Percentiles rank a stretch among this genome's conserved stretches.
phyloP scores from a whole-genome alignment of 2,888 invertebrate species.

The Lochmaea capreae region DNA sequence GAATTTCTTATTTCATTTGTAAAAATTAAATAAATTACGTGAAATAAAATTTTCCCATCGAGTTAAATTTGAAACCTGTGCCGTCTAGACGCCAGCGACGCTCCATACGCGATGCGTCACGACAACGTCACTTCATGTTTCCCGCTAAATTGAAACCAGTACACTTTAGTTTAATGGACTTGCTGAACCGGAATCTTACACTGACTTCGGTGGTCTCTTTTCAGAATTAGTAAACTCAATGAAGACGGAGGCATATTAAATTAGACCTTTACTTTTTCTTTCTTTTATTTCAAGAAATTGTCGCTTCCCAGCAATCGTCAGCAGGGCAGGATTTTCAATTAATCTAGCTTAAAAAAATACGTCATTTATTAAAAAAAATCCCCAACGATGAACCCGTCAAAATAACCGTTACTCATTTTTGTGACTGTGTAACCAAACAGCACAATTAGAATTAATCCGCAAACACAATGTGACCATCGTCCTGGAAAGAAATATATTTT shows the following conservation, averaged over 20 bases:
- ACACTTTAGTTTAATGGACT: conserved; percentile 57
- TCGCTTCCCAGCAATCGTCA: no score
- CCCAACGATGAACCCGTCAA: conserved; percentile 49
- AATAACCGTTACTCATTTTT: conserved; percentile 60
- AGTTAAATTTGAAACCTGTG: conserved; percentile 1
- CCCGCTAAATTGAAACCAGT: conserved; percentile 54
- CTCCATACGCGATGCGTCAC: conserved; percentile 37
- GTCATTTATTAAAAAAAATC: not conserved
- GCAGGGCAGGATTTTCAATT: not conserved
- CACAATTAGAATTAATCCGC: conserved; percentile 60
- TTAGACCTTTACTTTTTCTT: conserved; percentile 48
- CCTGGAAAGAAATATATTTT: conserved; percentile 59
- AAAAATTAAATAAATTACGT: conserved; percentile 8
- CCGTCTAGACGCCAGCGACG: conserved; percentile 14
- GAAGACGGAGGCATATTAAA: conserved; percentile 56
- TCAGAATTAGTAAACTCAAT: conserved; percentile 56
- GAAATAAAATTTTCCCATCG: not conserved
- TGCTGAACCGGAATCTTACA: conserved; percentile 55
- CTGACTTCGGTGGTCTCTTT: conserved; percentile 57
- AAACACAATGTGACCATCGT: conserved; percentile 55
- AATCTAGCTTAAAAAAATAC: conserved; percentile 9
- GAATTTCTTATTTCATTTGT: not conserved
- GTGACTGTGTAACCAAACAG: conserved; percentile 57
- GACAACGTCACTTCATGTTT: conserved; percentile 53
- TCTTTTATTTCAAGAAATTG: not conserved